Conservation (phyloP, 2,797 vertebrate species). For the Melanogrammus aeglefinus region DNA sequence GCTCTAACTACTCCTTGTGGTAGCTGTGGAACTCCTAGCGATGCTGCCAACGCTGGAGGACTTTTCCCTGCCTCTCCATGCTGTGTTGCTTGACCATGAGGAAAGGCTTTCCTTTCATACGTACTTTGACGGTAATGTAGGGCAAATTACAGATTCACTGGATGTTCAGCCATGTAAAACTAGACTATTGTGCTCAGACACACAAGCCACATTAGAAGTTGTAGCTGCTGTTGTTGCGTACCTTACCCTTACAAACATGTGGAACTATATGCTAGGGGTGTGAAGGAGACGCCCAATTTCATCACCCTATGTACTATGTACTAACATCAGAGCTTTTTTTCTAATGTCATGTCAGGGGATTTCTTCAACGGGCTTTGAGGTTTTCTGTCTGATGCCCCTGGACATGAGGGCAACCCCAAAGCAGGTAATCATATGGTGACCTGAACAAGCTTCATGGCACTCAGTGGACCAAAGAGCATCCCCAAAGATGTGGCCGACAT, state of each 20-base stretch:
- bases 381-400: neutral
- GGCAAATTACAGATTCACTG: conserved; percentile 31
- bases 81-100: conserved; percentile 19
- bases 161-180: conserved; percentile 10
- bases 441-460: neutral
- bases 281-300: neutral
- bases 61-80: conserved; percentile 16
- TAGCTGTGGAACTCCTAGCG: conserved; percentile 44
- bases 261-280: neutral
- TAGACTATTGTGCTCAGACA: neutral
- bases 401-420: neutral
- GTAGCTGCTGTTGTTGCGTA: neutral
- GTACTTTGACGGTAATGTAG: conserved; percentile 34
- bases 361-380: neutral
- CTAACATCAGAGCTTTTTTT: neutral
- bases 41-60: conserved; percentile 32
- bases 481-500: neutral
- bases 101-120: conserved; percentile 36
- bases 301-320: neutral
- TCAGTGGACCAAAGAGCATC: neutral
- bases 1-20: conserved; percentile 51
- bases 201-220: neutral
- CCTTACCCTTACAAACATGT: neutral
- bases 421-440: neutral
- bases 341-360: neutral